A percentile compares a stretch with the other conserved stretches of the same genome.
These are phyloP conservation scores for Rhagonycha lutea DNA, from an alignment of 2,888 invertebrate genomes.

Conservation along the genomic window DNA sequence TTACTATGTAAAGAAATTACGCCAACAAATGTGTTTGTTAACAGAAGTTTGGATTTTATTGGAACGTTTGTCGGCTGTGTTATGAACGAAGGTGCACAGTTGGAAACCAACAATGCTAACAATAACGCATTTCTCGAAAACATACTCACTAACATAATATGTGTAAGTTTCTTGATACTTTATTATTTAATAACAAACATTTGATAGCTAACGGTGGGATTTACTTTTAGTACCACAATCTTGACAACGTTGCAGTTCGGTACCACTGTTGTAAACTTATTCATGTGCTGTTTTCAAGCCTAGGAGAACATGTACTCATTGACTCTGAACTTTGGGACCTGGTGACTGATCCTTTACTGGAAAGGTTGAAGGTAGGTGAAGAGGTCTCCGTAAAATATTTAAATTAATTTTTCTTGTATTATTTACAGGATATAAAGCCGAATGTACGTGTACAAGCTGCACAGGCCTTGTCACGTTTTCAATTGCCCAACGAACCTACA, in stretches of 20 bases:
- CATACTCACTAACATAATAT: constrained; percentile 18
- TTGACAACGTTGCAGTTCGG: constrained; percentile 54
- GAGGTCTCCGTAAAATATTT: neutral
- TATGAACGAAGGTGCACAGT: neutral
- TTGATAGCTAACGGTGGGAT: neutral
- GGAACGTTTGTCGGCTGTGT: constrained; percentile 10
- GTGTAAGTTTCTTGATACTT: constrained; percentile 2
- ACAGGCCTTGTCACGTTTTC: constrained; percentile 60
- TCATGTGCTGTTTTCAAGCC: constrained; percentile 57
- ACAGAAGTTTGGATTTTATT: constrained; percentile 13
- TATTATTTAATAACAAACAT: neutral
- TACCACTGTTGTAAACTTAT: constrained; percentile 61
- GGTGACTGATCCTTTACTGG: constrained; percentile 58
- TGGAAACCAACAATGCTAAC: neutral
- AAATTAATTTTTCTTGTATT: neutral
- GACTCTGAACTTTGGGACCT: constrained; percentile 60
- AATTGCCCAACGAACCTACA: constrained; percentile 58
- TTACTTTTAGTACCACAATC: constrained; percentile 45
- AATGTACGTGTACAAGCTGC: constrained; percentile 62
- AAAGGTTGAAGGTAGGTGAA: constrained; percentile 57
- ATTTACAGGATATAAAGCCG: constrained; percentile 34
- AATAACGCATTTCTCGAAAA: constrained; percentile 11
- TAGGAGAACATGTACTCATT: constrained; percentile 60
- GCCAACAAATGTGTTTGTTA: constrained; percentile 10
- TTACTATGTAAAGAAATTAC: constrained; percentile 6